Conservation (phyloP, 2,797 vertebrate genomes). For the Cyclura pinguis region DNA sequence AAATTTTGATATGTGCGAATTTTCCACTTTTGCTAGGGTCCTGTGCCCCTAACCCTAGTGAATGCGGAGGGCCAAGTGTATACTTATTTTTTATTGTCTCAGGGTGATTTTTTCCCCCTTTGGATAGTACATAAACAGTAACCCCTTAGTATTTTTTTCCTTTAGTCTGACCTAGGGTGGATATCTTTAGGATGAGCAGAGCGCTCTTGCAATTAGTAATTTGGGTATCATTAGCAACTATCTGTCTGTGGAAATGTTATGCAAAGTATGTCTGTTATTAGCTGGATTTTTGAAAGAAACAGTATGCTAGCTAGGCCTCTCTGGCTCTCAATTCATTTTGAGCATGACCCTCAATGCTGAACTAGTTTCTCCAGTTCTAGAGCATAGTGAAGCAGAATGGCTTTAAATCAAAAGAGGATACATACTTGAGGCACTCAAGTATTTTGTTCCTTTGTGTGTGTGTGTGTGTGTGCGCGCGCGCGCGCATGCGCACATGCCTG, state of each 20-base stretch:
- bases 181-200: background rate
- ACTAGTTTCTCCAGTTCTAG: constrained; percentile 4
- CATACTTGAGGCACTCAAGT: background rate
- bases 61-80: too few relatives aligned
- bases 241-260: background rate
- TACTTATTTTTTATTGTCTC: background rate
- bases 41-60: too few relatives aligned
- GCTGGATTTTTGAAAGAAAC: background rate
- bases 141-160: background rate
- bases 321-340: background rate
- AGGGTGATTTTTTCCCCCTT: background rate
- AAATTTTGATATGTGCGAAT: too few relatives aligned
- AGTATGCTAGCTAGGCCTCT: background rate
- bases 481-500: too few relatives aligned
- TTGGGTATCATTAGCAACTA: background rate
- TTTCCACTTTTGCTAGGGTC: too few relatives aligned
- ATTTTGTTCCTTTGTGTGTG: background rate
- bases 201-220: too few relatives aligned
- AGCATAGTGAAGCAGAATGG: background rate
- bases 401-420: background rate
- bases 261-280: background rate
- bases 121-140: background rate
- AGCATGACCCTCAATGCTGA: background rate
- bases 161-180: background rate
- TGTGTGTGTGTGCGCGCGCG: background rate